Conservation (phyloP, 1,140 invertebrate species). For the Ceratosolen fusciceps region DNA sequence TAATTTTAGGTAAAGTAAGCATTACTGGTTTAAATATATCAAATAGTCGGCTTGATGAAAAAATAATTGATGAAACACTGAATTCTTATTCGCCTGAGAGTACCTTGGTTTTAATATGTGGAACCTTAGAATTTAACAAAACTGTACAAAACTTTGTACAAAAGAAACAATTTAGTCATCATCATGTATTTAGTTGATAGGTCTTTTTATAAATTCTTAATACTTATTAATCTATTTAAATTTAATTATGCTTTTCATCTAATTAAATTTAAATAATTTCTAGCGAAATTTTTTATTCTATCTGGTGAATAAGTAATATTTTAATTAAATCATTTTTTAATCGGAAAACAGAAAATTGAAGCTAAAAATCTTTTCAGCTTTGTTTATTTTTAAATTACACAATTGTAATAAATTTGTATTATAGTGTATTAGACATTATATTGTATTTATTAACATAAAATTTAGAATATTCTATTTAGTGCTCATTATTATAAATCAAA, state of each 20-base stretch:
- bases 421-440: no score
- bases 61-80: constrained; percentile 51
- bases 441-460: no score
- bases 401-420: no score
- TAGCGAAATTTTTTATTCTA: no score
- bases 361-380: no score
- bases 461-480: no score
- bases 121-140: constrained; percentile 61
- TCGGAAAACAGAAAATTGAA: no score
- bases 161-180: constrained; percentile 53
- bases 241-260: background rate
- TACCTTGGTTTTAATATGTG: constrained; percentile 66
- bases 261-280: background rate
- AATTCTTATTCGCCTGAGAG: constrained; percentile 46
- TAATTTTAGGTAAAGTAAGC: constrained; percentile 43
- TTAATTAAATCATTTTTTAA: no score
- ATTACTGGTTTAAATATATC: constrained; percentile 60
- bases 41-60: constrained; percentile 53
- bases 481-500: no score
- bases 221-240: background rate
- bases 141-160: constrained; percentile 51
- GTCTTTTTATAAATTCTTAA: background rate
- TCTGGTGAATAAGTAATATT: no score
- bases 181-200: constrained; percentile 58
- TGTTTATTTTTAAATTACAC: no score